Percentiles rank a stretch among this genome's conserved stretches.
Conservation (phyloP, 2,797 vertebrate genomes). For the Buceros bicornis region DNA sequence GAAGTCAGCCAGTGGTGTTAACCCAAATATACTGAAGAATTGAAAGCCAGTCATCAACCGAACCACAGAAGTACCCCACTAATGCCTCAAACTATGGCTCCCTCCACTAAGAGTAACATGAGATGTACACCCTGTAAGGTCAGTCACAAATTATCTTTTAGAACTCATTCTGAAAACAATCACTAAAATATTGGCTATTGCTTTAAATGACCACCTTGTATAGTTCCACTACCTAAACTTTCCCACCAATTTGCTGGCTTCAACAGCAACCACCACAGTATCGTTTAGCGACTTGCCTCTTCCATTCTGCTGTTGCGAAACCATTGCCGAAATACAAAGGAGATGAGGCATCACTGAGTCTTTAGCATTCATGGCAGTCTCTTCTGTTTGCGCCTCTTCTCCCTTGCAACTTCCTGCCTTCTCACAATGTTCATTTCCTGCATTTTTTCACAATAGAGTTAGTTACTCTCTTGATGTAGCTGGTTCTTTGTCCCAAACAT, state of each 20-base stretch:
- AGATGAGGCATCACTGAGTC: neutral
- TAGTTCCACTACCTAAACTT: neutral
- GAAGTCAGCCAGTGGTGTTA: neutral
- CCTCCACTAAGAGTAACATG: neutral
- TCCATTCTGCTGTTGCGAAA: rapidly evolving
- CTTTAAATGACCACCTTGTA: neutral
- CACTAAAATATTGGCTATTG: neutral
- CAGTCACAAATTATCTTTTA: neutral
- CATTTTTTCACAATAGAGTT: neutral
- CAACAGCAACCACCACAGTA: neutral
- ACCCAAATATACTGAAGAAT: neutral
- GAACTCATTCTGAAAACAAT: neutral
- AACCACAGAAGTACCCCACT: neutral
- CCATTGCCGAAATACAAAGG: neutral
- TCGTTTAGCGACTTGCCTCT: neutral
- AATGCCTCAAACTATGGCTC: neutral
- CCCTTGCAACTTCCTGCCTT: neutral
- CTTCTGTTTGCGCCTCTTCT: neutral
- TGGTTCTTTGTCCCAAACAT: neutral
- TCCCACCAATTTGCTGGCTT: neutral
- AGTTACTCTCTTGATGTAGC: neutral
- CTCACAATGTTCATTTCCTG: neutral
- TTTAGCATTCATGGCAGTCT: neutral
- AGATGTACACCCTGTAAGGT: neutral
- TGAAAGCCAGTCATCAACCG: neutral